A percentile compares a stretch with the other conserved stretches of the same genome.
phyloP scores from a whole-genome alignment of 2,113 vertebrate species.

The Bolborhynchus lineola region DNA sequence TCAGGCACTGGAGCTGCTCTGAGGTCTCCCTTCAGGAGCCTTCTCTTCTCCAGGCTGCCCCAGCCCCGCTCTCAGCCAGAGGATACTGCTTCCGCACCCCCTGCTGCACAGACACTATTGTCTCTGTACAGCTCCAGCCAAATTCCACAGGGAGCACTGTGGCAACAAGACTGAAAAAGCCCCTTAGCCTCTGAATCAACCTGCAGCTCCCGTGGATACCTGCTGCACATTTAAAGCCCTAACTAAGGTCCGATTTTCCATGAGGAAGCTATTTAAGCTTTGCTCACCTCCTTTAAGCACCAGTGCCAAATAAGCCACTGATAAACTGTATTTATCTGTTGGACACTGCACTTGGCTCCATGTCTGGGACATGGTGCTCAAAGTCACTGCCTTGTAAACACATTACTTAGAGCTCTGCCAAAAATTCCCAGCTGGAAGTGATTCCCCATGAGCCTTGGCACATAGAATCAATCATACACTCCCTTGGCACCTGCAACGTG shows the following conservation, averaged over 20 bases:
- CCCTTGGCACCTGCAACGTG: background rate
- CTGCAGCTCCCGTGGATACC: background rate
- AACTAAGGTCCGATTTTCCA: background rate
- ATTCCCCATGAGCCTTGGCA: accelerated
- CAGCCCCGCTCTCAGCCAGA: too few relatives aligned
- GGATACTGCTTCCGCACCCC: background rate
- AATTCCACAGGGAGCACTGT: background rate
- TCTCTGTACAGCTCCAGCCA: background rate
- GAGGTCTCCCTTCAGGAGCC: too few relatives aligned
- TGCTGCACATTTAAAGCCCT: background rate
- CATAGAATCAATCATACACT: background rate
- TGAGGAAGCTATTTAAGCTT: background rate
- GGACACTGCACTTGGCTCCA: accelerated
- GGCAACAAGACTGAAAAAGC: background rate
- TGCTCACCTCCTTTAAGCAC: background rate
- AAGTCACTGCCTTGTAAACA: background rate
- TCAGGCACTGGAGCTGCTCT: too few relatives aligned
- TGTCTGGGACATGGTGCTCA: background rate
- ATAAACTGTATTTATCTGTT: background rate
- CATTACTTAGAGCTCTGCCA: background rate
- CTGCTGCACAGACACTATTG: background rate
- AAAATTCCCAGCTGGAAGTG: background rate
- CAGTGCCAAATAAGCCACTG: accelerated
- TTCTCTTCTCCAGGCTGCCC: too few relatives aligned
- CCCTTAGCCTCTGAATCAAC: background rate